These are phyloP conservation scores for Colossoma macropomum DNA, from an alignment of 2,113 vertebrate genomes.

Conservation along the genomic window DNA sequence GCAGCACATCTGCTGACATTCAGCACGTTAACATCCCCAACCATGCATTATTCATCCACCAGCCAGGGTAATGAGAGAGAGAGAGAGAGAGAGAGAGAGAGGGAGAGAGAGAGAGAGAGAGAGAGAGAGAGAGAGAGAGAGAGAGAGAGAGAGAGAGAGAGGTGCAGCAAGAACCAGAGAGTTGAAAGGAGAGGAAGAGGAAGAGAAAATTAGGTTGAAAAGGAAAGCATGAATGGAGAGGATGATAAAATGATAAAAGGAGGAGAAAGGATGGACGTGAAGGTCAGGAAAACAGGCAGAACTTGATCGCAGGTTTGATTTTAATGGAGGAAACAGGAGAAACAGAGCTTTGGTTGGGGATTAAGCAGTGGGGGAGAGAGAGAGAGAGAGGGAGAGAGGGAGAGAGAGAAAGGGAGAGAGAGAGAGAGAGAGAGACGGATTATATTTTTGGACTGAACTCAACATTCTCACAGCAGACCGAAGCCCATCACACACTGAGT, in stretches of 20 bases:
- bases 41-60: slow-evolving; percentile 50
- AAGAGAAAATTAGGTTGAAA: slow-evolving; percentile 43
- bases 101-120: neutral
- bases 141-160: no score
- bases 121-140: neutral
- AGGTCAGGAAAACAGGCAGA: slow-evolving; percentile 27
- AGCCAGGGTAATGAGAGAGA: slow-evolving; percentile 8
- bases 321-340: neutral
- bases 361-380: no score
- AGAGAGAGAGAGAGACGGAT: no score
- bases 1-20: slow-evolving; percentile 49
- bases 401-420: no score
- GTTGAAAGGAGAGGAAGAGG: slow-evolving; percentile 5
- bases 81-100: neutral
- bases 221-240: slow-evolving; percentile 23
- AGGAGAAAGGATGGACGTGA: neutral
- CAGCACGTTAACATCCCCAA: slow-evolving; percentile 44
- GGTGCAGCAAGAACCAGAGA: no score
- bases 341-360: no score
- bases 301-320: slow-evolving; percentile 6
- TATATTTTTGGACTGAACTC: no score
- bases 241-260: neutral
- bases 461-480: no score
- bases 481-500: no score
- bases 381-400: no score